Evolutionary conservation across 2,113 vertebrate species (phyloP).

Genomic region (Rhinolophus ferrumequinum): DNA sequence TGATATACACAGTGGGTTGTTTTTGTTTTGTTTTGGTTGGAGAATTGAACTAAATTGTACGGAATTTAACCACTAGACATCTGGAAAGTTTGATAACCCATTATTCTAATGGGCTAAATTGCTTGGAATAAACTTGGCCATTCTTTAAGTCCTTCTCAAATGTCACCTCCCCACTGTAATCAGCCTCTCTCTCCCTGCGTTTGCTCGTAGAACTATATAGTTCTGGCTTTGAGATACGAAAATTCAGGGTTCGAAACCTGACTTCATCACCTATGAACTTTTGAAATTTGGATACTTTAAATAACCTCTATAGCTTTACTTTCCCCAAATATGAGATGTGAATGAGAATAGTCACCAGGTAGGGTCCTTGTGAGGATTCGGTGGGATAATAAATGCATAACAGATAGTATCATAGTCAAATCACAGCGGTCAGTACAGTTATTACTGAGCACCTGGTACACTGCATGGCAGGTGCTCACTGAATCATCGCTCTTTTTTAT

Average conservation of each 20-base stretch:
- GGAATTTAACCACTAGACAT: neutral
- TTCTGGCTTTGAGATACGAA: neutral
- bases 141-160: neutral
- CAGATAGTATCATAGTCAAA: too few relatives aligned
- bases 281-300: neutral
- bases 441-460: accelerated
- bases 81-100: neutral
- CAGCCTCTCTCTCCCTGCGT: neutral
- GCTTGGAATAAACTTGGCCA: neutral
- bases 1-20: neutral
- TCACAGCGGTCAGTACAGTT: too few relatives aligned
- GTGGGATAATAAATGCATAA: accelerated
- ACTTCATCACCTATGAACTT: neutral
- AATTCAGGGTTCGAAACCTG: neutral
- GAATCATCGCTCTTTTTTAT: accelerated
- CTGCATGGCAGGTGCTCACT: accelerated
- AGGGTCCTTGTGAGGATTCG: neutral
- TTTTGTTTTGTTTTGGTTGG: neutral
- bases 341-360: neutral
- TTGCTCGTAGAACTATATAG: neutral
- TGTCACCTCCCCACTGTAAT: neutral
- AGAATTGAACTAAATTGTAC: neutral
- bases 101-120: neutral
- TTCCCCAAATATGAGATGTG: neutral
- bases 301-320: neutral